Percentiles rank a stretch among this genome's conserved stretches.
These are phyloP conservation scores for Drosophila navojoa DNA, from an alignment of 1,140 invertebrate species.

Conservation along the genomic window DNA sequence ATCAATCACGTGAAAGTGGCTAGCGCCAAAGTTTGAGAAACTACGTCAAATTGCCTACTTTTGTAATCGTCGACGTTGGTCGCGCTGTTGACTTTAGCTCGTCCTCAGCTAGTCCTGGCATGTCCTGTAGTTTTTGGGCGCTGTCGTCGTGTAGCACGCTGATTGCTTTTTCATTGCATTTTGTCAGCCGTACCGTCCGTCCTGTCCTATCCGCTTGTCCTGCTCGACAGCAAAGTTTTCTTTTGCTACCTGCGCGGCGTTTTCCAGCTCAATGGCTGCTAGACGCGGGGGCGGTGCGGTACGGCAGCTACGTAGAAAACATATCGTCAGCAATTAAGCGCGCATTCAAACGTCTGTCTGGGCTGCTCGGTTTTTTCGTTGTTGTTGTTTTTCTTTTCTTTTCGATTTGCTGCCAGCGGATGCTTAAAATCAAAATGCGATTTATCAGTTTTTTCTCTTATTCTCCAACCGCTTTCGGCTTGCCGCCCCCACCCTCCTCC, in stretches of 20 bases:
- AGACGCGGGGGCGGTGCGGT: background rate
- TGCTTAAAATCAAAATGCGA: conserved; percentile 54
- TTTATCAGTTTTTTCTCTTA: conserved; percentile 53
- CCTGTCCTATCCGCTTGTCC: conserved; percentile 39
- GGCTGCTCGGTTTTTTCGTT: conserved; percentile 16
- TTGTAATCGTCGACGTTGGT: conserved; percentile 40
- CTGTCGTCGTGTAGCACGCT: conserved; percentile 40
- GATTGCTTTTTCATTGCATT: conserved; percentile 80
- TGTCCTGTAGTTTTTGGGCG: conserved; percentile 35
- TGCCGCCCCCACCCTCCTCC: too few relatives aligned
- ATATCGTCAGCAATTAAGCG: conserved; percentile 78
- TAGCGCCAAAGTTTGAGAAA: conserved; percentile 67
- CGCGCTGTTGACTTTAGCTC: conserved; percentile 37
- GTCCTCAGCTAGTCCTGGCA: conserved; percentile 5
- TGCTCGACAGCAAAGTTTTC: conserved; percentile 61
- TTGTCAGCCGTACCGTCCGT: conserved; percentile 34
- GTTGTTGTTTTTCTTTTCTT: background rate
- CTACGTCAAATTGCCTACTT: conserved; percentile 74
- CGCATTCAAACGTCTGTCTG: conserved; percentile 72
- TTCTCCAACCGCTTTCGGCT: background rate
- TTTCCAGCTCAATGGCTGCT: conserved; percentile 61
- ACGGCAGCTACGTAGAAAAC: conserved; percentile 37
- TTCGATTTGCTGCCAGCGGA: conserved; percentile 16
- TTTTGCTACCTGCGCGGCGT: conserved; percentile 57
- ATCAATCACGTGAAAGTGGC: conserved; percentile 73